These are phyloP conservation scores for Dicrurus megarhynchus DNA, from an alignment of 2,113 vertebrate genomes.

Conservation along the genomic window DNA sequence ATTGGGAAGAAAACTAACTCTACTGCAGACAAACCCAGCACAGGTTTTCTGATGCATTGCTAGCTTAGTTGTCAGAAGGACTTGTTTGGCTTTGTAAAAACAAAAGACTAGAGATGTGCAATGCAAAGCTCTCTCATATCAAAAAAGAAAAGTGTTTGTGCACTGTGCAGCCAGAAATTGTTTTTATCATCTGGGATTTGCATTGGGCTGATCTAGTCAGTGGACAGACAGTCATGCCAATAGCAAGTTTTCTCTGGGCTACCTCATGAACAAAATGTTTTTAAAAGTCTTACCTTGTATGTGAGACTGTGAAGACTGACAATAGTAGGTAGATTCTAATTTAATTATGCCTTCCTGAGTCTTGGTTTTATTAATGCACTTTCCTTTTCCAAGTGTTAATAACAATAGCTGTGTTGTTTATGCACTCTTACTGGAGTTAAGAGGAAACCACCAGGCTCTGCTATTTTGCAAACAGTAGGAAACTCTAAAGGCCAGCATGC, in stretches of 20 bases:
- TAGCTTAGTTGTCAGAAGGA: background rate
- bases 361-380: background rate
- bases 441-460: background rate
- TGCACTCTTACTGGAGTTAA: background rate
- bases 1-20: background rate
- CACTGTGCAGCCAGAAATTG: background rate
- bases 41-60: background rate
- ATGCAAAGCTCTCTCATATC: background rate
- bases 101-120: background rate
- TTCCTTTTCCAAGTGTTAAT: background rate
- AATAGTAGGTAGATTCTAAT: background rate
- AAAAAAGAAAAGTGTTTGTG: background rate
- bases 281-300: background rate
- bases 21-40: background rate
- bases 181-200: background rate
- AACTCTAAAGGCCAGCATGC: background rate
- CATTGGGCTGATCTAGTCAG: background rate
- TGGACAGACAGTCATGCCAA: background rate
- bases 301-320: background rate
- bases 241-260: background rate
- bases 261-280: background rate
- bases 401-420: background rate
- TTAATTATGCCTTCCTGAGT: conserved; percentile 9
- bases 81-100: background rate
- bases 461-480: background rate